A percentile compares a stretch with the other conserved stretches of the same genome.
phyloP scores from a whole-genome alignment of 2,113 vertebrate genomes.

The Maccullochella peelii region DNA sequence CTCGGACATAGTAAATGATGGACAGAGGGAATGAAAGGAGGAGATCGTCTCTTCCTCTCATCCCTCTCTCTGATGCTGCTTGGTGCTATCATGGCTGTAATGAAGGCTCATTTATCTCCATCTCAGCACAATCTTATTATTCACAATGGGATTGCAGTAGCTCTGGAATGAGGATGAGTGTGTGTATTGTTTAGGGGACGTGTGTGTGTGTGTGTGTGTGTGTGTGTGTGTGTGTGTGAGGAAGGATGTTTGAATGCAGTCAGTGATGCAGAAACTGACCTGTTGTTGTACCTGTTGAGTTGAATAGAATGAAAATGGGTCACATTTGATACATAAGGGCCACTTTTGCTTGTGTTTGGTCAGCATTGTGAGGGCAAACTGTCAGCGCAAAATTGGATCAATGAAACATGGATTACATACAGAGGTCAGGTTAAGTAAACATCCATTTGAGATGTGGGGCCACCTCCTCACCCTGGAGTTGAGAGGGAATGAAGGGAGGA shows the following conservation, averaged over 20 bases:
- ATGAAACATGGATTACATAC: conserved; percentile 54
- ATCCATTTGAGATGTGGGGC: conserved; percentile 44
- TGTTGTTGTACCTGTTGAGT: conserved; percentile 64
- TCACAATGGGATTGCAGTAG: conserved; percentile 66
- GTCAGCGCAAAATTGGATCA: conserved; percentile 41
- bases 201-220: conserved; percentile 31
- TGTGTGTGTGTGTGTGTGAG: conserved; percentile 33
- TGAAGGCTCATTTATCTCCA: conserved; percentile 84
- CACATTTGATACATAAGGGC: conserved; percentile 16
- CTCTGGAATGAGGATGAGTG: conserved; percentile 60
- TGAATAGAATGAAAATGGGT: conserved; percentile 18
- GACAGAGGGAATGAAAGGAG: conserved; percentile 39
- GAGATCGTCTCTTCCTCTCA: conserved; percentile 38
- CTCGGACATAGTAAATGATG: conserved; percentile 54
- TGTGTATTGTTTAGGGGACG: conserved; percentile 42
- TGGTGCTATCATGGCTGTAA: conserved; percentile 75
- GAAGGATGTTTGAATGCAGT: conserved; percentile 21
- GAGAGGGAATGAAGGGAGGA: conserved; percentile 24
- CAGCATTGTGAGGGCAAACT: conserved; percentile 33
- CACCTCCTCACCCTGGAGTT: conserved; percentile 31
- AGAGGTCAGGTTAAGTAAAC: conserved; percentile 70
- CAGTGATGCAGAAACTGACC: conserved; percentile 23
- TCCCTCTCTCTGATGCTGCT: conserved; percentile 57
- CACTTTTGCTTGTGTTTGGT: conserved; percentile 40
- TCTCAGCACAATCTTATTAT: conserved; percentile 79